Evolutionary conservation across 2,113 vertebrate genomes (phyloP).

Genomic region (Neolamprologus tretocephalus): DNA sequence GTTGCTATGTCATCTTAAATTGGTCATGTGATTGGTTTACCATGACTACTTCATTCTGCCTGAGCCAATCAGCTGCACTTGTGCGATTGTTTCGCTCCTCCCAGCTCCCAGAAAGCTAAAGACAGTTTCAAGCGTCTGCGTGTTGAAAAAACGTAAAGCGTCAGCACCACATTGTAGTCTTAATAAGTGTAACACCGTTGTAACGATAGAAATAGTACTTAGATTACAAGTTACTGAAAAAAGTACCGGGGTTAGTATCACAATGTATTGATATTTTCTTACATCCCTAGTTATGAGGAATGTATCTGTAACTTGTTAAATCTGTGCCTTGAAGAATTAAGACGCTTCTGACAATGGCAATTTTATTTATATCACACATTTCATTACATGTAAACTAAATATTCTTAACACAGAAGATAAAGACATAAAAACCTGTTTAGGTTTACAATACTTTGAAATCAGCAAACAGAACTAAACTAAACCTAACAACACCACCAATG

Average conservation of each 20-base stretch:
- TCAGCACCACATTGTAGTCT: rapidly evolving
- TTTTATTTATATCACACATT: not conserved
- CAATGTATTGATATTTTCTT: not conserved
- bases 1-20: not conserved
- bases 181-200: not conserved
- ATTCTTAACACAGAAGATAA: rapidly evolving
- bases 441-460: not conserved
- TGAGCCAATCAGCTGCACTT: not conserved
- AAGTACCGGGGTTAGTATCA: not conserved
- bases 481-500: not conserved
- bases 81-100: rapidly evolving
- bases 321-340: not conserved
- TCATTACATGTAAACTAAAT: rapidly evolving
- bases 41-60: not conserved
- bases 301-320: not conserved
- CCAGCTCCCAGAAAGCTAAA: not conserved
- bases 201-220: not conserved
- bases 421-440: not conserved
- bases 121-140: rapidly evolving
- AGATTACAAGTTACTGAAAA: not conserved
- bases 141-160: not conserved
- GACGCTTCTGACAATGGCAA: rapidly evolving
- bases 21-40: not conserved
- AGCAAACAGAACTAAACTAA: not conserved
- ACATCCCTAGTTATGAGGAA: not conserved